These are phyloP conservation scores for Dendroctonus ponderosae DNA, from an alignment of 1,140 invertebrate genomes.

Conservation along the genomic window DNA sequence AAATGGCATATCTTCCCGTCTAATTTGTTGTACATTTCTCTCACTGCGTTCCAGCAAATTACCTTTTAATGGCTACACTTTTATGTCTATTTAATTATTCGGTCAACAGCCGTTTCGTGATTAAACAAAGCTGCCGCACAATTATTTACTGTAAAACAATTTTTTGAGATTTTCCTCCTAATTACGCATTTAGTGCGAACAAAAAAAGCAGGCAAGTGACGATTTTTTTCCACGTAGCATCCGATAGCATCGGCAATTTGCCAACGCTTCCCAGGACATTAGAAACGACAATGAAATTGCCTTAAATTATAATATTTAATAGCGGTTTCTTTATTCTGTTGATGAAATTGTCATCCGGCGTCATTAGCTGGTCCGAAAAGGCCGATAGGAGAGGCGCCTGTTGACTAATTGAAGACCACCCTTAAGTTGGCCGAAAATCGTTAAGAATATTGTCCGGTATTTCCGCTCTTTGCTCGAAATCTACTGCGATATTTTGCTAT, in stretches of 20 bases:
- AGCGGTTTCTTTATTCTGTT: conserved; percentile 28
- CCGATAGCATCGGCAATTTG: conserved; percentile 27
- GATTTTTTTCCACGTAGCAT: conserved; percentile 4
- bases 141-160: too few relatives aligned
- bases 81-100: too few relatives aligned
- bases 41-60: too few relatives aligned
- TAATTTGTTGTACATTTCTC: too few relatives aligned
- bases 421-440: conserved; percentile 25
- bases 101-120: too few relatives aligned
- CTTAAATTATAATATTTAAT: conserved; percentile 25
- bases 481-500: neutral
- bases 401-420: conserved; percentile 29
- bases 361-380: conserved; percentile 11
- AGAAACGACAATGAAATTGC: conserved; percentile 30
- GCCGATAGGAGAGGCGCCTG: conserved; percentile 23
- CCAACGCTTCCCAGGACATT: conserved; percentile 27
- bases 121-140: too few relatives aligned
- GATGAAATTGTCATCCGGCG: conserved; percentile 32
- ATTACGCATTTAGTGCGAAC: too few relatives aligned
- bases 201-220: neutral
- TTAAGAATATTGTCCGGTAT: neutral
- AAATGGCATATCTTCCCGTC: too few relatives aligned
- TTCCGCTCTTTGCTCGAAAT: conserved; percentile 1
- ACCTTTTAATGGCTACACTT: too few relatives aligned
- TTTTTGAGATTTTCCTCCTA: too few relatives aligned